phyloP scores from a whole-genome alignment of 2,797 vertebrate species.

The Darevskia nairensis region DNA sequence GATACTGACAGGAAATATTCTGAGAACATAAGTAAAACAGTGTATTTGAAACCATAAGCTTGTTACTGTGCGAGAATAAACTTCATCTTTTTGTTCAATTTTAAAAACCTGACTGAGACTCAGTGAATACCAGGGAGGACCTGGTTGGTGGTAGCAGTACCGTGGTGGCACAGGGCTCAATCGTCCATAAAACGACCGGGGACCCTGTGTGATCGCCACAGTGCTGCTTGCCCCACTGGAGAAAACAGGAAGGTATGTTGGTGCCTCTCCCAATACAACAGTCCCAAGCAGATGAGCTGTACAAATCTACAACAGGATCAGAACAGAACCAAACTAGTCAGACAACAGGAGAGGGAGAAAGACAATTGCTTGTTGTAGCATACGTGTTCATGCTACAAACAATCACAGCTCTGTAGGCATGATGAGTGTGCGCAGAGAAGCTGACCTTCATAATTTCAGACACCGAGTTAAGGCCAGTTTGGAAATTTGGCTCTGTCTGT shows the following conservation, averaged over 20 bases:
- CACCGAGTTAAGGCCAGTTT: slow-evolving; percentile 44
- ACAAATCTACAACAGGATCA: background rate
- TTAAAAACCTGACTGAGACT: too few relatives aligned
- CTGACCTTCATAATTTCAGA: slow-evolving; percentile 30
- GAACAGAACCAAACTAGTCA: background rate
- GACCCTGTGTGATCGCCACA: too few relatives aligned
- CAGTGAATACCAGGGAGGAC: too few relatives aligned
- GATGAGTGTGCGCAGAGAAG: slow-evolving; percentile 23
- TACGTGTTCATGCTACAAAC: background rate
- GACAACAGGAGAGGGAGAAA: background rate
- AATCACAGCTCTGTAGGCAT: slow-evolving; percentile 11
- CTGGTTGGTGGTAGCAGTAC: too few relatives aligned
- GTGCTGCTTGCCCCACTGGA: background rate
- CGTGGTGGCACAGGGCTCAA: too few relatives aligned
- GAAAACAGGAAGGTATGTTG: background rate
- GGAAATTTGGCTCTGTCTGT: slow-evolving; percentile 48
- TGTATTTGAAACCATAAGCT: too few relatives aligned
- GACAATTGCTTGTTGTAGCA: background rate
- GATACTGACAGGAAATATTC: too few relatives aligned
- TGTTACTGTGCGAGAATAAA: too few relatives aligned
- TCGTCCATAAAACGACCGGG: too few relatives aligned
- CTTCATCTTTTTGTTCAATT: too few relatives aligned
- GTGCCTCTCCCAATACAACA: background rate
- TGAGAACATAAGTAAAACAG: too few relatives aligned
- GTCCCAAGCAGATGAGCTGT: background rate